Evolutionary conservation across 2,888 invertebrate genomes (phyloP), one percentile per base, ranked within the genome.

Genomic region (Sminthurinus aureus): DNA sequence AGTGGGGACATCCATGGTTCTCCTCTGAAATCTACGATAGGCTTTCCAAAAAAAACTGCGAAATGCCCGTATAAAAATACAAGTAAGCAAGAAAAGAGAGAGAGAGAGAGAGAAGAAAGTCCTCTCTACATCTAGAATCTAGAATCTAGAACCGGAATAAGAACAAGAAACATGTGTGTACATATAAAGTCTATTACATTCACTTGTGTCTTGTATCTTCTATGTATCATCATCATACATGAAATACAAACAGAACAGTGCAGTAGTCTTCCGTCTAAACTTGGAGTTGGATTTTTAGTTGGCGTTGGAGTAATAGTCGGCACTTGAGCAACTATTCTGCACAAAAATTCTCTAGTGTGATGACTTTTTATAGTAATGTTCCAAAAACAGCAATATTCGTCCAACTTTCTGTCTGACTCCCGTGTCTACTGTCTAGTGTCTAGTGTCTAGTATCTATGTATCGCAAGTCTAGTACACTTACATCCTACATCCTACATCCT

Each of bases 1-100:
- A 58, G 66, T 58, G 82, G 77, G 78, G 82, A 82, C 82, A 82
- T 67, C 77, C 77, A 82, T 71, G 38, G 38, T 82, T 77, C 69
- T 58, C 52, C 22, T 22, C 24, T 24, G 50, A 76, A 64, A 79
- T 79, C 26, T 67, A 26, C 22, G 38, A 69, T 20, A 69, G 50
- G 73, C 51, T 1, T 6, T 38, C 38, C 38, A 38, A 22, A 18
- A 71, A 13, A 71, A 11, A 69, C n/a, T n/a, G 69, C 18, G 71
- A 71, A 71, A 71, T 38, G 38, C 38, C 38, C 38, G 38, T 38
- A 38, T 38, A 38, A 13, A 71, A 11, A 69, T 20, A n/a, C n/a
- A 15, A 69, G n/a, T 11, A 22, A 22, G 69, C 13, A 69, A 0
- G 22, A 22, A 22, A 18, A 15, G 20, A 69, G n/a, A 2, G 9